Conservation (phyloP, 2,888 invertebrate species). For the Drosophila infuscata region DNA sequence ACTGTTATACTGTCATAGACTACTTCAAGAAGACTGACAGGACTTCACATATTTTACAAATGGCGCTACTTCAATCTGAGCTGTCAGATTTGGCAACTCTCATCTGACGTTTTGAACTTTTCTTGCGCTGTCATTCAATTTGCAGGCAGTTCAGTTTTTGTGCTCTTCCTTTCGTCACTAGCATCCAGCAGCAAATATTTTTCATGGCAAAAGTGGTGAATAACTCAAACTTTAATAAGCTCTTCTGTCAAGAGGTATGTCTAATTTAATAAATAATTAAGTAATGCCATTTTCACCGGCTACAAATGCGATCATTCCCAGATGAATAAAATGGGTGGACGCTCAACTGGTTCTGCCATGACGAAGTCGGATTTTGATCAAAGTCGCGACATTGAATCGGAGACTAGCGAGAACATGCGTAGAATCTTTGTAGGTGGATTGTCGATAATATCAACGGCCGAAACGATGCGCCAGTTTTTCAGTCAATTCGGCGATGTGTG, state of each 20-base stretch:
- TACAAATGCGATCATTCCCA: slow-evolving; percentile 7
- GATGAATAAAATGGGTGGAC: slow-evolving; percentile 33
- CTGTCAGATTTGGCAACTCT: slow-evolving; percentile 36
- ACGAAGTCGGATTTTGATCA: slow-evolving; percentile 3
- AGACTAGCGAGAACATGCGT: slow-evolving; percentile 75
- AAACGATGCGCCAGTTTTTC: slow-evolving; percentile 74
- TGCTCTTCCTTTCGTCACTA: slow-evolving; percentile 34
- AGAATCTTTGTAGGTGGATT: slow-evolving; percentile 83
- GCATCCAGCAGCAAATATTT: slow-evolving; percentile 25
- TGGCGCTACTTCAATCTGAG: neutral
- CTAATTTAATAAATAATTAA: neutral
- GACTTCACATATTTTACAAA: neutral
- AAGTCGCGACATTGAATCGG: neutral
- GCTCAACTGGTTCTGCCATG: neutral
- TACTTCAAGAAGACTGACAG: neutral
- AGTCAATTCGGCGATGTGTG: slow-evolving; percentile 79
- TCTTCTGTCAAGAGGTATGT: slow-evolving; percentile 55
- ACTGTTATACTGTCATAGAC: neutral
- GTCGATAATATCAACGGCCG: slow-evolving; percentile 76
- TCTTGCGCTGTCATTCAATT: slow-evolving; percentile 48
- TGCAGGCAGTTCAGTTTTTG: slow-evolving; percentile 38
- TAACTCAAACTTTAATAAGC: slow-evolving; percentile 29
- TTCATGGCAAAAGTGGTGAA: slow-evolving; percentile 59
- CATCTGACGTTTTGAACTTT: slow-evolving; percentile 52
- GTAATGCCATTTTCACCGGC: neutral